Percentiles rank a stretch among this genome's conserved stretches.
These are phyloP conservation scores for Pasiphila rectangulata DNA, from an alignment of 2,888 invertebrate genomes.

Conservation along the genomic window DNA sequence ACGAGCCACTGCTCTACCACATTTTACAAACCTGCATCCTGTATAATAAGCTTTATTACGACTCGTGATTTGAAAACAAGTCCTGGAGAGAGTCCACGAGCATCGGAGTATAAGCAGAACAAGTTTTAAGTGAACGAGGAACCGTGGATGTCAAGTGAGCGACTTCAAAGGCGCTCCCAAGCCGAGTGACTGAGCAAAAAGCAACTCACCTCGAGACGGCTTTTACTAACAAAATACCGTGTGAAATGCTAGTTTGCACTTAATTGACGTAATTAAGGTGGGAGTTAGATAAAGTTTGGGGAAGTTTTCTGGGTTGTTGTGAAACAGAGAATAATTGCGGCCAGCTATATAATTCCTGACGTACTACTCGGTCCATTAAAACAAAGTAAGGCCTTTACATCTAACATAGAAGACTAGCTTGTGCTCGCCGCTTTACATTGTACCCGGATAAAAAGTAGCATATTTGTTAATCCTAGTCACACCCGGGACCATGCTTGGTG, in stretches of 20 bases:
- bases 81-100: slow-evolving; percentile 28
- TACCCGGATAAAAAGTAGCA: no score
- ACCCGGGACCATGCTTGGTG: no score
- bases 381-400: no score
- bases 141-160: slow-evolving; percentile 46
- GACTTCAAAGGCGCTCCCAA: slow-evolving; percentile 43
- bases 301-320: not conserved
- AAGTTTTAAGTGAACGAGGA: slow-evolving; percentile 48
- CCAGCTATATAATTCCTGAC: no score
- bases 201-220: slow-evolving; percentile 7
- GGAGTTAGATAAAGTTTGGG: not conserved
- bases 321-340: no score
- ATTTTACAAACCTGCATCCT: no score
- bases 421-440: no score
- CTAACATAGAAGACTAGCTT: no score
- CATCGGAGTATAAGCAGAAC: slow-evolving; percentile 43
- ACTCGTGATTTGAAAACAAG: slow-evolving; percentile 18
- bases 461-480: no score
- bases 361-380: no score
- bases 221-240: slow-evolving; percentile 2
- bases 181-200: slow-evolving; percentile 16
- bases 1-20: no score
- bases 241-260: not conserved
- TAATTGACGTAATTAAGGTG: not conserved
- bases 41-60: no score